A percentile compares a stretch with the other conserved stretches of the same genome.
Conservation (phyloP, 2,888 invertebrate genomes). For the Cosmopolites sordidus region DNA sequence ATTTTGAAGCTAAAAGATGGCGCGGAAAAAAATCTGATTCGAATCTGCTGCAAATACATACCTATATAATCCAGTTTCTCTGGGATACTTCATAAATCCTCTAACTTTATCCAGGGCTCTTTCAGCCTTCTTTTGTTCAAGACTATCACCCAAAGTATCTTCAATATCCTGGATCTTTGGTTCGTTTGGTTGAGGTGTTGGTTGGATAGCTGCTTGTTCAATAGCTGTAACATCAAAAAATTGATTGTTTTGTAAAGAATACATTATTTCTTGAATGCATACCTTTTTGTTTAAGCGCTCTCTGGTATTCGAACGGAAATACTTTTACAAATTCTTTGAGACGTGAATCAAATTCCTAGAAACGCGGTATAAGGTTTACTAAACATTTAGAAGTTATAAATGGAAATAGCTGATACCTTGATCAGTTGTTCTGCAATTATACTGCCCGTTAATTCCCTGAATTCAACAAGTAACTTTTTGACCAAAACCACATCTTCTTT, state of each 20-base stretch:
- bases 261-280: not conserved
- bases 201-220: constrained; percentile 18
- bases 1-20: too few species aligned
- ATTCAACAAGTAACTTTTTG: constrained; percentile 74
- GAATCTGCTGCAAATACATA: too few species aligned
- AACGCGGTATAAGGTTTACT: not conserved
- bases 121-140: constrained; percentile 77
- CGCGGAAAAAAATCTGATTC: too few species aligned
- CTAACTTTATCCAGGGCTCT: constrained; percentile 77
- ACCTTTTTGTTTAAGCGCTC: constrained; percentile 69
- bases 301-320: constrained; percentile 95
- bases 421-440: constrained; percentile 76
- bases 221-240: constrained; percentile 3
- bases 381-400: not conserved
- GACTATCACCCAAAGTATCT: constrained; percentile 75
- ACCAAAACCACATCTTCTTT: constrained; percentile 75
- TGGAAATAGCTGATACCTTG: not conserved
- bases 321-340: constrained; percentile 84
- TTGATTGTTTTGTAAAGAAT: not conserved
- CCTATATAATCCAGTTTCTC: constrained; percentile 84
- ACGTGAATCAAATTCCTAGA: constrained; percentile 68
- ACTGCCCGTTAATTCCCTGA: constrained; percentile 77
- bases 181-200: constrained; percentile 38
- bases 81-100: constrained; percentile 95
- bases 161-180: constrained; percentile 70